Evolutionary conservation across 2,888 invertebrate species (phyloP), one percentile per base, ranked within the genome.

Genomic region (Drosophila gaucha): DNA sequence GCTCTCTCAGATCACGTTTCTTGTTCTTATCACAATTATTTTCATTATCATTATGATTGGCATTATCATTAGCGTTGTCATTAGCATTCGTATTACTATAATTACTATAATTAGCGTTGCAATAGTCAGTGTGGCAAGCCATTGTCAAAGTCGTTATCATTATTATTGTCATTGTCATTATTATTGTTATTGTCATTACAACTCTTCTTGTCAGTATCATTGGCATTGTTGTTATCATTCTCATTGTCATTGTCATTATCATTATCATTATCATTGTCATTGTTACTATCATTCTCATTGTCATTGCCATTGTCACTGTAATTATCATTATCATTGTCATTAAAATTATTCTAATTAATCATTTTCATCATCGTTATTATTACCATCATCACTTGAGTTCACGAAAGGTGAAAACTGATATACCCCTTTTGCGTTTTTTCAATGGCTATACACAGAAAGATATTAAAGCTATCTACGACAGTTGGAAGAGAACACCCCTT

Each of bases 401-500:
- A 1, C 16, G 0, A 4, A 35, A 3, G 12, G 3, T 3, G 12
- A 3, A 4, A 43, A 26, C 2, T 5, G 14, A 20, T 31, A 46
- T 20, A 20, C 14, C 20, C 46, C 22, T 22, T 31, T 10, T 14
- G 10, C 2, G 4, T 5, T 0, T 31, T 31, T 5, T 6, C 1
- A 31, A 31, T 31, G 22, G 20, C 6, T 46, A 31, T 31, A 20
- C 2, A 5, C 9, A 43, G 38, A 52, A 28, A 39, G 38, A 58
- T 35, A 75, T 70, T 56, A 56, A 56, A 49, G 20, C 38, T 30
- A 43, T 36, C 35, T 20, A 50, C 24, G 54, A 43, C 49, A 39
- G 31, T 36, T 30, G 12, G 35, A 16, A 49, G 28, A 33, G 43
- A 18, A 22, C 14, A 43, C n/a, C 30, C 44, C n/a, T n/a, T 28